phyloP scores from a whole-genome alignment of 2,113 vertebrate genomes.

The Tachuris rubrigastra region DNA sequence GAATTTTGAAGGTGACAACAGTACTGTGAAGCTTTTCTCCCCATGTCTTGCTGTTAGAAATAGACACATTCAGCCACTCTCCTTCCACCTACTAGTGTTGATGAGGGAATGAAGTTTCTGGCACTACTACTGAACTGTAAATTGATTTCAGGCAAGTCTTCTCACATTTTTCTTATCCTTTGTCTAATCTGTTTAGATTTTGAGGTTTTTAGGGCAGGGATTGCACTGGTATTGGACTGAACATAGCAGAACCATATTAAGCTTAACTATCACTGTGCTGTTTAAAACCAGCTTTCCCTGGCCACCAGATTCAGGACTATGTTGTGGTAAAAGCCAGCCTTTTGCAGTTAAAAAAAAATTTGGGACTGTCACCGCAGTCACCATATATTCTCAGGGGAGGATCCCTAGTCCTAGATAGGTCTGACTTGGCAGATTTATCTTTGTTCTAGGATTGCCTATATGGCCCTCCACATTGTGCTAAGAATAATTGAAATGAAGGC shows the following conservation, averaged over 20 bases:
- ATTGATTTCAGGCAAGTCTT: constrained; percentile 12
- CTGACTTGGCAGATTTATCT: neutral
- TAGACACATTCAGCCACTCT: neutral
- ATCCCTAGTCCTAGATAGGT: neutral
- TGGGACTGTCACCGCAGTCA: neutral
- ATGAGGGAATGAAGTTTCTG: neutral
- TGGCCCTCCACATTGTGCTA: neutral
- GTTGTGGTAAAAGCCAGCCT: neutral
- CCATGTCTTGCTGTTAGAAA: neutral
- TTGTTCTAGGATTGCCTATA: neutral
- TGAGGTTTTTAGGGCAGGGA: neutral
- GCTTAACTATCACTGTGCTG: neutral
- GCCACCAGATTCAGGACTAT: neutral
- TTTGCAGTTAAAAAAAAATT: neutral
- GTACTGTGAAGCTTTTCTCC: neutral
- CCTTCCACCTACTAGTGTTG: neutral
- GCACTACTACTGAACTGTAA: neutral
- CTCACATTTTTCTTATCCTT: neutral
- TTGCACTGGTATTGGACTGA: neutral
- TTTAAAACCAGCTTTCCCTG: neutral
- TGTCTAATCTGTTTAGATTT: neutral
- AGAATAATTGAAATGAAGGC: neutral
- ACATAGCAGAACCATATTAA: neutral
- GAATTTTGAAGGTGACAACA: neutral
- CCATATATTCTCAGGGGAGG: neutral